Percentiles rank a stretch among this genome's conserved stretches.
Evolutionary conservation across 2,113 vertebrate genomes (phyloP).

Genomic region (Nothocercus julius): DNA sequence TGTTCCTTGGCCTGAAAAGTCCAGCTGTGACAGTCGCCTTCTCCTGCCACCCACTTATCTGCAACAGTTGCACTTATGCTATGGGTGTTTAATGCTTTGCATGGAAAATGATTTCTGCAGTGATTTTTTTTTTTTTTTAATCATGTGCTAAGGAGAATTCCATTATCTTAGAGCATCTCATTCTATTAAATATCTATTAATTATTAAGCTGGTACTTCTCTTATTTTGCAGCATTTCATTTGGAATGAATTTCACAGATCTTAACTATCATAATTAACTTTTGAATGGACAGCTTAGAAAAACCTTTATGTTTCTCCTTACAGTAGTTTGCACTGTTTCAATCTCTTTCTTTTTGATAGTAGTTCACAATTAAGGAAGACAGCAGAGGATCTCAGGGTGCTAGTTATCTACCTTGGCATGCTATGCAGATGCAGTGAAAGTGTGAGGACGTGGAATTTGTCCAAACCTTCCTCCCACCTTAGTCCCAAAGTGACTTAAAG

Average conservation of each 20-base stretch:
- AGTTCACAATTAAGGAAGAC: conserved; percentile 47
- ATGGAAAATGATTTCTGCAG: not conserved
- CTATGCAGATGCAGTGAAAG: conserved; percentile 20
- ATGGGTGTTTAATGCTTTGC: not conserved
- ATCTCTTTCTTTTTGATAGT: conserved; percentile 12
- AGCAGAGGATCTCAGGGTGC: not conserved
- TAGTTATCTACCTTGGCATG: conserved; percentile 45
- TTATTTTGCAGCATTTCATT: conserved; percentile 1
- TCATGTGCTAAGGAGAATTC: not conserved
- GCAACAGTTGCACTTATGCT: not conserved
- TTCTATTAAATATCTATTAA: not conserved
- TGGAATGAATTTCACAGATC: conserved; percentile 16
- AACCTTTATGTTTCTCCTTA: conserved; percentile 39
- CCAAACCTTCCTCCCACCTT: conserved; percentile 35
- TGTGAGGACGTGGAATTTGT: not conserved
- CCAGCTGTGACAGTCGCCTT: not conserved
- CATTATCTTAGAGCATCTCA: not conserved
- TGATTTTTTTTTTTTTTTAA: not conserved
- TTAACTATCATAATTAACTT: conserved; percentile 28
- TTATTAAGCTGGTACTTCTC: conserved; percentile 9
- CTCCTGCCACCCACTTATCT: not conserved
- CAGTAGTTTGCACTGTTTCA: conserved; percentile 21
- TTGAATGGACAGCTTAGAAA: conserved; percentile 1
- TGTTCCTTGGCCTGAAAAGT: not conserved
- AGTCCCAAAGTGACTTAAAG: not conserved